These are phyloP conservation scores for Cheilosia variabilis DNA, from an alignment of 2,888 invertebrate genomes.

Conservation along the genomic window DNA sequence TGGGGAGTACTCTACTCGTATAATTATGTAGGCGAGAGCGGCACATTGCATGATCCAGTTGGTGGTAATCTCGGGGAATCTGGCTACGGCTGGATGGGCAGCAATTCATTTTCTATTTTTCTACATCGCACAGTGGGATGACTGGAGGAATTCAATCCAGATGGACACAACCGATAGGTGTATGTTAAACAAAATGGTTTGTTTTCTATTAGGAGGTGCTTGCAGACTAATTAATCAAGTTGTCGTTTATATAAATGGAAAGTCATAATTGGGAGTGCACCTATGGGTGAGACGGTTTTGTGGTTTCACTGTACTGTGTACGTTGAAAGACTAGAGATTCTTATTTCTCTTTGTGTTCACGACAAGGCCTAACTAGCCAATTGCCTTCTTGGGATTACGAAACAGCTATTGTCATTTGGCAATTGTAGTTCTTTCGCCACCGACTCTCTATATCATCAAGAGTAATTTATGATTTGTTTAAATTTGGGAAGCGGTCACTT, in stretches of 20 bases:
- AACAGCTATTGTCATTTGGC: no score
- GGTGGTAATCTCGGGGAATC: constrained; percentile 56
- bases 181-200: constrained; percentile 12
- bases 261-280: not conserved
- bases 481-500: no score
- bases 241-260: constrained; percentile 21
- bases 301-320: no score
- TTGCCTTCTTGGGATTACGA: no score
- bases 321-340: no score
- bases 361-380: no score
- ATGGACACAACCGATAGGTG: constrained; percentile 18
- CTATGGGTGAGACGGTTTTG: not conserved
- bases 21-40: not conserved
- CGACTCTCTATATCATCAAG: no score
- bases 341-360: no score
- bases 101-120: constrained; percentile 18
- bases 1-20: not conserved
- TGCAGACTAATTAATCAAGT: constrained; percentile 52
- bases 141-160: constrained; percentile 18
- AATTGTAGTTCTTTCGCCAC: no score
- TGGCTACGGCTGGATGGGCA: constrained; percentile 41
- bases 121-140: constrained; percentile 35
- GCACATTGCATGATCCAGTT: constrained; percentile 46
- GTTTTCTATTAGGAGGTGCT: constrained; percentile 21
- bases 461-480: no score